Conservation (phyloP, 1,140 invertebrate genomes). For the Sesamia nonagrioides region DNA sequence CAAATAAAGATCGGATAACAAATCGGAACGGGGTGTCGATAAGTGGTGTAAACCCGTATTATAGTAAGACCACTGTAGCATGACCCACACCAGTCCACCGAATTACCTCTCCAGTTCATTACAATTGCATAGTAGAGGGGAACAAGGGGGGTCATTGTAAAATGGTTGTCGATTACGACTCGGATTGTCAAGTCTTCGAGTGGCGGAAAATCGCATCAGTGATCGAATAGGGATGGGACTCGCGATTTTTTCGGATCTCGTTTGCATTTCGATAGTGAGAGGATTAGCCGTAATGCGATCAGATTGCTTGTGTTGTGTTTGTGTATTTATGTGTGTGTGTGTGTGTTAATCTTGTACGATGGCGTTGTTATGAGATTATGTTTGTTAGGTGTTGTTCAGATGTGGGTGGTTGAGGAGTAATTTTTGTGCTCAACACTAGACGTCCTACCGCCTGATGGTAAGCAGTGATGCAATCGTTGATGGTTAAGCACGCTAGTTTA, state of each 20-base stretch:
- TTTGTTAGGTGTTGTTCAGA: conserved; percentile 4
- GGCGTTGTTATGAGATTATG: conserved; percentile 14
- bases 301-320: conserved; percentile 15
- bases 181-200: conserved; percentile 70
- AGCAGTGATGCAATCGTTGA: too few relatives aligned
- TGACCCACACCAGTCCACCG: background rate
- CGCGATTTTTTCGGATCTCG: conserved; percentile 34
- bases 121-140: conserved; percentile 6
- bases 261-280: conserved; percentile 49
- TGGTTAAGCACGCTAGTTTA: too few relatives aligned
- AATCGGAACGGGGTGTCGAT: conserved; percentile 63
- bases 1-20: conserved; percentile 57
- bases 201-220: conserved; percentile 75
- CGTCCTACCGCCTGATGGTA: too few relatives aligned
- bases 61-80: conserved; percentile 32
- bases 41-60: conserved; percentile 51
- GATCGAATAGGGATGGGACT: conserved; percentile 44
- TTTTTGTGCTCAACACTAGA: background rate
- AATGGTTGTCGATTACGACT: conserved; percentile 58
- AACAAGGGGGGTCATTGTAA: conserved; percentile 39
- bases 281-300: conserved; percentile 49
- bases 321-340: background rate
- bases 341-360: conserved; percentile 1
- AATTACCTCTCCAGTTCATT: conserved; percentile 8
- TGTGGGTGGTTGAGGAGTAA: background rate